Base-by-base conservation (phyloP, 2,113 vertebrate species). In the Gobio gobio region DNA sequence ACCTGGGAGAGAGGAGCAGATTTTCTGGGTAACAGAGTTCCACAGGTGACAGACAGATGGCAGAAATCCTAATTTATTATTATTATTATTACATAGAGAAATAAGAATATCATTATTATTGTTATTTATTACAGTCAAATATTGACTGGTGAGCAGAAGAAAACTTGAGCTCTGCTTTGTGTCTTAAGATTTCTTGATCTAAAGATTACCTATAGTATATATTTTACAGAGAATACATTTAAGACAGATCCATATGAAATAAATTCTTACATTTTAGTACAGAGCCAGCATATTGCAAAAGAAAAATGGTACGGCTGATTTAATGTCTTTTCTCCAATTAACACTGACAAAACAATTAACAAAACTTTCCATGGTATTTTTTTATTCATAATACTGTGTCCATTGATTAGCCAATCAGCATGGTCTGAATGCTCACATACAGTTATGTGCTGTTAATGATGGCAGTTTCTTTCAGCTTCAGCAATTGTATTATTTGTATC, bases 281-380 rank as follows among this genome's bases (percentile, higher is more conserved):
- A 76, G 49, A 78, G 12, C 54, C 70, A 45, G 33, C 68, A 78
- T 5, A 56, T 40, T 18, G 13, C 10, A 82, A 56, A 40, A 45
- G 51, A 82, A 18, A 82, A 72, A 78, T 8, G 12, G 12, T 75
- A 7, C 74, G 36, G 45, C 49, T 64, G 58, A 54, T 64, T 84
- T 87, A 86, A 86, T 86, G 29, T 49, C 8, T 59, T 83, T 64
- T 80, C 77, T 40, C 5, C 4, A 16, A 74, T 82, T 78, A 66
- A 78, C 77, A 45, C 70, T 12, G 5, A 16, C 49, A 51, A 51
- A 51, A 51, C 14, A 51, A 51, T 51, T 51, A 16, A 51, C 33
- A 68, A 68, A 40, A 2, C 20, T 40, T 20, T 70, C 9, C 20
- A n/a, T 70, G 16, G 18, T 76, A 10, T 29, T 76, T 24, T 73